Evolutionary conservation across 2,113 vertebrate species (phyloP).

Genomic region (Elachura formosa): DNA sequence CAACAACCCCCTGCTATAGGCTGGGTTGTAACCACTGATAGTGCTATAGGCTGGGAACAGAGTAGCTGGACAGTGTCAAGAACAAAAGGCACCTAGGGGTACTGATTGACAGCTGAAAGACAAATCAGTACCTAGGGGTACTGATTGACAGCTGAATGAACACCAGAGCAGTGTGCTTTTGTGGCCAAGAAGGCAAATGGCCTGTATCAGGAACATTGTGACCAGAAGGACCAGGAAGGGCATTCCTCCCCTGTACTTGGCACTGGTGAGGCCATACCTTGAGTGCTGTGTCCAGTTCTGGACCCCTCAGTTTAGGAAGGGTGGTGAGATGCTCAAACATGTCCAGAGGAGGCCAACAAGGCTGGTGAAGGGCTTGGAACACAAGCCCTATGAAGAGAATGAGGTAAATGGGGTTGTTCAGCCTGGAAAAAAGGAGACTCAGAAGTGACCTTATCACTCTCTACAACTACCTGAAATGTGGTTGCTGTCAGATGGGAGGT

Average conservation of each 20-base stretch:
- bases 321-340: fast-evolving
- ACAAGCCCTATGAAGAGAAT: fast-evolving
- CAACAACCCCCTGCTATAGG: neutral
- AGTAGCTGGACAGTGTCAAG: neutral
- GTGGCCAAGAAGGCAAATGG: neutral
- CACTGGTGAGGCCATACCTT: neutral
- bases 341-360: neutral
- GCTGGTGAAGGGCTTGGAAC: neutral
- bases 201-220: neutral
- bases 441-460: neutral
- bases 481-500: neutral
- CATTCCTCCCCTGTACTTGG: neutral
- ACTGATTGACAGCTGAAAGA: no score
- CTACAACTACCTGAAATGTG: neutral
- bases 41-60: no score
- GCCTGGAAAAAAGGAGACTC: neutral
- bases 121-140: no score
- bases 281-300: neutral
- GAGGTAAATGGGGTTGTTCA: neutral
- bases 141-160: neutral
- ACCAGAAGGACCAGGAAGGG: neutral
- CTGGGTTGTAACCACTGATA: no score
- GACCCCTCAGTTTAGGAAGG: neutral
- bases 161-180: neutral
- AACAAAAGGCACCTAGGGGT: neutral